Conservation (phyloP, 2,797 vertebrate species). For the Brachymystax lenok region DNA sequence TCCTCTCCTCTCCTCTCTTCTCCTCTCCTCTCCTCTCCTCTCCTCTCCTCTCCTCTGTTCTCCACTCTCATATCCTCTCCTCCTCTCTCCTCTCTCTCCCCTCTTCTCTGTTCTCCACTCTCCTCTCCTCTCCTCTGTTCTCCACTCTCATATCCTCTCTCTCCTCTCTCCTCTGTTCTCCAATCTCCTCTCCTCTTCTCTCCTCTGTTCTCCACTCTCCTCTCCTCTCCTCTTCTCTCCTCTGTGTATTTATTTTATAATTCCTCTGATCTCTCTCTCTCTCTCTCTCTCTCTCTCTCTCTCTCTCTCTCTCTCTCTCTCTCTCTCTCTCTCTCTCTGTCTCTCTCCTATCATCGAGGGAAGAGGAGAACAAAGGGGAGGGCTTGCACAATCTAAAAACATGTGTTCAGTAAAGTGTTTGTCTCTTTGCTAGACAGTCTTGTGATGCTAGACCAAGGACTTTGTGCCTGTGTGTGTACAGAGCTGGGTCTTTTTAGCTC, state of each 20-base stretch:
- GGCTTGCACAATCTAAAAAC: slow-evolving; percentile 30
- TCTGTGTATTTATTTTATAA: neutral
- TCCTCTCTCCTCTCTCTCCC: neutral
- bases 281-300: too few relatives aligned
- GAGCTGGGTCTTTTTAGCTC: slow-evolving; percentile 49
- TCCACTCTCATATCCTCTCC: neutral
- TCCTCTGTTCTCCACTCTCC: too few relatives aligned
- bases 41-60: neutral
- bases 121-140: too few relatives aligned
- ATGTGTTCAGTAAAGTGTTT: slow-evolving; percentile 39
- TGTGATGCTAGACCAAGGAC: slow-evolving; percentile 53
- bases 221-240: neutral
- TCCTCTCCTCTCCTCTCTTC: neutral
- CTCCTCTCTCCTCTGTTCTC: too few relatives aligned
- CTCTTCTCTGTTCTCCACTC: too few relatives aligned
- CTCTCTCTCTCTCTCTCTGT: neutral
- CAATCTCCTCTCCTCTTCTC: neutral
- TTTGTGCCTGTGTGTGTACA: slow-evolving; percentile 25
- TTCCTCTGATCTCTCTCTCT: too few relatives aligned
- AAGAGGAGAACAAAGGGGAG: neutral
- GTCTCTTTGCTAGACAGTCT: slow-evolving; percentile 51
- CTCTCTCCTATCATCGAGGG: neutral
- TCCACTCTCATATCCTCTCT: too few relatives aligned
- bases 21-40: slow-evolving; percentile 32
- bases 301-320: neutral